These are phyloP conservation scores for Patagioenas fasciata DNA, from an alignment of 2,113 vertebrate genomes.

Conservation along the genomic window DNA sequence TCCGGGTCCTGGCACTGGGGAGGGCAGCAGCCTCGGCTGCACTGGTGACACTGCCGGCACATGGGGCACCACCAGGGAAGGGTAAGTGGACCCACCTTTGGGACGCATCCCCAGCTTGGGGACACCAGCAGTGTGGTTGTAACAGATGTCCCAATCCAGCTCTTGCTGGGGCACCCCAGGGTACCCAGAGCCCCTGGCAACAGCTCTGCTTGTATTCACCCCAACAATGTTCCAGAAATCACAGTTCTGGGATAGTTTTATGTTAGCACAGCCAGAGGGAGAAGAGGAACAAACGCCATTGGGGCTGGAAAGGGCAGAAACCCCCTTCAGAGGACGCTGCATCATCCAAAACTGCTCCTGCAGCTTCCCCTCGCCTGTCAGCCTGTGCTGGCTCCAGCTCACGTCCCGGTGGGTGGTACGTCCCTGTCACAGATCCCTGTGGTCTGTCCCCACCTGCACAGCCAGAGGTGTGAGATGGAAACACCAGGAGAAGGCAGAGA, in stretches of 20 bases:
- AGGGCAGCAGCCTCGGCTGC: too few species aligned
- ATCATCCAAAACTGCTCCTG: not conserved
- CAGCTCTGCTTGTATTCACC: not conserved
- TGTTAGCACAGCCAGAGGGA: not conserved
- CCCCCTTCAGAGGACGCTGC: rapidly evolving
- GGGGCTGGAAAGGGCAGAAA: not conserved
- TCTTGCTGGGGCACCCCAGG: rapidly evolving
- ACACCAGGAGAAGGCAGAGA: not conserved
- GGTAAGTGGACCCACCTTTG: not conserved
- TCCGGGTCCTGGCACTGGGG: not conserved
- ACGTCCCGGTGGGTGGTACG: rapidly evolving
- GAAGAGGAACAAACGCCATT: not conserved
- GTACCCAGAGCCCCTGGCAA: not conserved
- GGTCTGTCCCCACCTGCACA: not conserved
- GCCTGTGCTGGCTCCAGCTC: not conserved
- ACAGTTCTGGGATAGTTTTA: not conserved
- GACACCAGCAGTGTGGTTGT: not conserved
- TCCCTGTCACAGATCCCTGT: not conserved
- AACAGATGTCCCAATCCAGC: not conserved
- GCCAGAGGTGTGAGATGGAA: rapidly evolving
- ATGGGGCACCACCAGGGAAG: not conserved
- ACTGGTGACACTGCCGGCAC: too few species aligned
- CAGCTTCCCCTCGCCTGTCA: not conserved
- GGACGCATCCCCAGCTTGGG: not conserved
- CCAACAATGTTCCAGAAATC: not conserved